Percentiles rank a stretch among this genome's conserved stretches.
phyloP scores from a whole-genome alignment of 1,140 invertebrate species.

The Drosophila tristis region DNA sequence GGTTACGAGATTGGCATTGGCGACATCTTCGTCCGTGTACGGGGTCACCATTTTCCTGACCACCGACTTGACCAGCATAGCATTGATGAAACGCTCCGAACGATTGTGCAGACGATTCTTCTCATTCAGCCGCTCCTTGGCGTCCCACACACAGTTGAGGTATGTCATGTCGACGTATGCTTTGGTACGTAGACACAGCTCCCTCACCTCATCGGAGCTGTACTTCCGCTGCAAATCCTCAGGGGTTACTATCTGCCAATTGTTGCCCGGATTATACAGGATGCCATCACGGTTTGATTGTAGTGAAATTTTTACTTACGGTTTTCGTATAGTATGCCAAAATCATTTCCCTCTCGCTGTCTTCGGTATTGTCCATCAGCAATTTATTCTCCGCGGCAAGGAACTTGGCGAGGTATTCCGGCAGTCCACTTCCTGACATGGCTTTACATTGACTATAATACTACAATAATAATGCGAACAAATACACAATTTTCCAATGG shows the following conservation, averaged over 20 bases:
- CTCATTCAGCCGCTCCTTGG: conserved; percentile 28
- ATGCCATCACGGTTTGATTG: neutral
- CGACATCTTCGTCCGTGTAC: conserved; percentile 15
- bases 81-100: conserved; percentile 39
- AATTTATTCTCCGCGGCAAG: conserved; percentile 12
- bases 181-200: conserved; percentile 55
- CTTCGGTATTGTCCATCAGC: neutral
- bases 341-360: conserved; percentile 2
- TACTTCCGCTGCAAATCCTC: conserved; percentile 45
- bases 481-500: too few relatives aligned
- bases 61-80: conserved; percentile 48
- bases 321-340: neutral
- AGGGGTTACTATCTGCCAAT: conserved; percentile 40
- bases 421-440: too few relatives aligned
- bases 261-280: neutral
- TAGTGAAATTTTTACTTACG: conserved; percentile 9
- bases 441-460: too few relatives aligned
- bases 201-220: conserved; percentile 11
- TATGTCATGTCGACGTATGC: conserved; percentile 39
- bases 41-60: conserved; percentile 36
- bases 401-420: neutral
- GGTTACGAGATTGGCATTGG: neutral
- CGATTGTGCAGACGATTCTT: conserved; percentile 34
- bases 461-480: too few relatives aligned
- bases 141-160: conserved; percentile 48